Evolutionary conservation across 2,113 vertebrate species (phyloP).

Genomic region (Ceuthmochares aereus): DNA sequence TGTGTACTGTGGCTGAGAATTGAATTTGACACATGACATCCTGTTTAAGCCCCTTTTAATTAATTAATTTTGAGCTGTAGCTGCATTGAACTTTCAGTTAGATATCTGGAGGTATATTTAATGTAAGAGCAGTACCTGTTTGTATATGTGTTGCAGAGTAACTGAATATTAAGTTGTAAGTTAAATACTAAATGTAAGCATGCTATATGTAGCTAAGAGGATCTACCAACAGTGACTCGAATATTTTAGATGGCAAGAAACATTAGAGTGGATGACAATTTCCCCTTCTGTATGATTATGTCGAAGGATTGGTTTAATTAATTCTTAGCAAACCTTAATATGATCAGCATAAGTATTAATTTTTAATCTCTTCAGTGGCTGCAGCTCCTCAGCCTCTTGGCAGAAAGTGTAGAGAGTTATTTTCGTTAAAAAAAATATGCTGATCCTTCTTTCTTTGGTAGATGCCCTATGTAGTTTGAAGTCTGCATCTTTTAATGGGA

Average conservation of each 20-base stretch:
- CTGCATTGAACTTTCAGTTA: neutral
- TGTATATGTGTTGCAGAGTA: neutral
- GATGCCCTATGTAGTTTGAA: neutral
- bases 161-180: neutral
- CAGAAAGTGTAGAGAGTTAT: neutral
- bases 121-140: slow-evolving; percentile 6
- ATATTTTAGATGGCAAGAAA: slow-evolving; percentile 13
- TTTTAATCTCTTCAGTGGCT: slow-evolving; percentile 50
- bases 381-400: slow-evolving; percentile 32
- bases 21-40: neutral
- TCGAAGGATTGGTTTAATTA: slow-evolving; percentile 53
- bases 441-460: slow-evolving; percentile 27
- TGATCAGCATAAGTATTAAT: slow-evolving; percentile 56
- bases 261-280: slow-evolving; percentile 7
- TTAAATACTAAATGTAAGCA: neutral
- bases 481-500: neutral
- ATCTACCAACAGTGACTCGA: slow-evolving; percentile 35
- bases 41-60: neutral
- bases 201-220: slow-evolving; percentile 52
- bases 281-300: slow-evolving; percentile 4
- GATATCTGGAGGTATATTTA: neutral
- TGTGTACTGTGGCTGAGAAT: neutral
- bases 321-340: slow-evolving; percentile 57
- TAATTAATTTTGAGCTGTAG: neutral
- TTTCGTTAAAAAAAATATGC: slow-evolving; percentile 25